Conservation (phyloP, 2,113 vertebrate species). For the Equus przewalskii region DNA sequence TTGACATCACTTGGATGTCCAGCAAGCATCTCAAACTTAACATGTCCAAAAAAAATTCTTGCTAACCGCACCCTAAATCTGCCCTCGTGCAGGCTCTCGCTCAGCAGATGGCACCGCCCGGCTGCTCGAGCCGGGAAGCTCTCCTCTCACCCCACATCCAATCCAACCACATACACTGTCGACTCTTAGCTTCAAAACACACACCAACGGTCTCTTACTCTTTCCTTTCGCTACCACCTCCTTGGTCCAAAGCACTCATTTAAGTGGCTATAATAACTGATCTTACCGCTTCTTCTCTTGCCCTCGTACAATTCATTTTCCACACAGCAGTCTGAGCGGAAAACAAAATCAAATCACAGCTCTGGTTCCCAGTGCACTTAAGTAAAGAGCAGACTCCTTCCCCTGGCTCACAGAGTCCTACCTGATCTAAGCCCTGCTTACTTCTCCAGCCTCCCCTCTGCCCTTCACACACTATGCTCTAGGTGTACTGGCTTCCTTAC, state of each 20-base stretch:
- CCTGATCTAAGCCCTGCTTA: background rate
- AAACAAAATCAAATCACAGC: background rate
- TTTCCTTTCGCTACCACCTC: background rate
- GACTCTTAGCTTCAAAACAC: background rate
- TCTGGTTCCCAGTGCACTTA: background rate
- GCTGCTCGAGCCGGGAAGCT: background rate
- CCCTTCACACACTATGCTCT: background rate
- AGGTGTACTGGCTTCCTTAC: background rate
- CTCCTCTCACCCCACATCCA: background rate
- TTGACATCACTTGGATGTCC: background rate
- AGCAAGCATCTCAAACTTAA: background rate
- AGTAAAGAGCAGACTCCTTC: background rate
- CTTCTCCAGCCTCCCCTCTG: background rate
- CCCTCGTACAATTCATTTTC: background rate
- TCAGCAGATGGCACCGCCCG: background rate
- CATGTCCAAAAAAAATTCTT: background rate
- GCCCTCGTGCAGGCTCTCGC: background rate
- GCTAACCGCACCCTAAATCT: background rate
- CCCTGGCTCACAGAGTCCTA: background rate
- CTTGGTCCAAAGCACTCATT: background rate
- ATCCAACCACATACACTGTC: background rate
- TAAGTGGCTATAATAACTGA: background rate
- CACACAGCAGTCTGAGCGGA: background rate
- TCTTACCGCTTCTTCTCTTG: background rate
- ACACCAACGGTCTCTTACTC: background rate